These are phyloP conservation scores for Cryptocheilus praepositus DNA, from an alignment of 2,888 invertebrate genomes.

Conservation along the genomic window DNA sequence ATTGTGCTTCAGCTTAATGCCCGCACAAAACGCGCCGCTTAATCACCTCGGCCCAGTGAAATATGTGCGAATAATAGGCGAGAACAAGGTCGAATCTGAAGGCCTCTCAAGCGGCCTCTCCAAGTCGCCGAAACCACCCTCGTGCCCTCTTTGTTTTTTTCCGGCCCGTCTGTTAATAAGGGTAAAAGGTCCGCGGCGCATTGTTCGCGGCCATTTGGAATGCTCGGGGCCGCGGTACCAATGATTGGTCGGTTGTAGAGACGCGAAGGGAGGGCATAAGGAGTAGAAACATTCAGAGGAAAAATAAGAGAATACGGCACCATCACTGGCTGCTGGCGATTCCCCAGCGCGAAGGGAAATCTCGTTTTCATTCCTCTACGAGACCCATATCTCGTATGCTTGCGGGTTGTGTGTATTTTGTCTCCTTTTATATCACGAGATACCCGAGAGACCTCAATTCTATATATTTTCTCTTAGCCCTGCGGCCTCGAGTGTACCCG, in stretches of 20 bases:
- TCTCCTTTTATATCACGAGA: slow-evolving; percentile 64
- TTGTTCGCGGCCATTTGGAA: slow-evolving; percentile 1
- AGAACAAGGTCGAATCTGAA: too few relatives aligned
- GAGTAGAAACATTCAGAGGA: slow-evolving; percentile 40
- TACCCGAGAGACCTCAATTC: slow-evolving; percentile 63
- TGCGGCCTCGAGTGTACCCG: slow-evolving; percentile 41
- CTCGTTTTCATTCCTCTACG: slow-evolving; percentile 61
- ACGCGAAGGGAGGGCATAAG: neutral
- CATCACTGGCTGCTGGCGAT: slow-evolving; percentile 32
- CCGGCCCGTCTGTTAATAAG: slow-evolving; percentile 5
- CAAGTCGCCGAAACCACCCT: neutral
- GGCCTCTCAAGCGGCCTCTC: neutral
- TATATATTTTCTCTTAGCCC: slow-evolving; percentile 61
- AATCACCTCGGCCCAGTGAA: too few relatives aligned
- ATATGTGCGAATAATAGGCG: too few relatives aligned
- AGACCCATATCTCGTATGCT: slow-evolving; percentile 51
- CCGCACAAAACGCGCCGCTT: too few relatives aligned
- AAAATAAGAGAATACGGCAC: slow-evolving; percentile 46
- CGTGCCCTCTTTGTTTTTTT: neutral
- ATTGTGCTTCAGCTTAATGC: too few relatives aligned
- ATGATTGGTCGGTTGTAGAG: neutral
- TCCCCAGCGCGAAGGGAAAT: slow-evolving; percentile 56
- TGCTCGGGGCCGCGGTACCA: neutral
- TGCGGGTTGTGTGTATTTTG: slow-evolving; percentile 60
- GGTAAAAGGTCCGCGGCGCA: slow-evolving; percentile 6